phyloP scores from a whole-genome alignment of 2,113 vertebrate genomes.

The Hepsetus odoe region DNA sequence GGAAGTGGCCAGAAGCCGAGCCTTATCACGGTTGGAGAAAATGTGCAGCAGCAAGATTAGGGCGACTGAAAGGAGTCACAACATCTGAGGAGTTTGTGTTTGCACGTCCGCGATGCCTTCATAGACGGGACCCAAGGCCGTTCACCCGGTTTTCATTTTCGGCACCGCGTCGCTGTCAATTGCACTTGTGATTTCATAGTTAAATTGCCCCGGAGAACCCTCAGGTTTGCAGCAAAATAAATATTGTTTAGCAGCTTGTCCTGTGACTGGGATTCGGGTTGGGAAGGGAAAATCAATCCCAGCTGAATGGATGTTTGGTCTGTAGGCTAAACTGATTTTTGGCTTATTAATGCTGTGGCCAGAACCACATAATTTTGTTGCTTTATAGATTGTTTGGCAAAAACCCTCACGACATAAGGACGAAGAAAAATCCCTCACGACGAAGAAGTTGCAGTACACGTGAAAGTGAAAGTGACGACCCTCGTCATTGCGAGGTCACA shows the following conservation, averaged over 20 bases:
- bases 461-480: too few relatives aligned
- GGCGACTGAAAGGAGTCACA: not conserved
- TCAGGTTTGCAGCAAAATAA: not conserved
- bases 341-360: too few relatives aligned
- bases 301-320: too few relatives aligned
- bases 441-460: too few relatives aligned
- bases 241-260: not conserved
- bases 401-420: too few relatives aligned
- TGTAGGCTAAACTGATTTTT: too few relatives aligned
- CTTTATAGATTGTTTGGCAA: too few relatives aligned
- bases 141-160: conserved; percentile 14
- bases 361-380: too few relatives aligned
- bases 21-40: conserved; percentile 19
- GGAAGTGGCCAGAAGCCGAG: not conserved
- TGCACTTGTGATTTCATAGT: not conserved
- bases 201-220: not conserved
- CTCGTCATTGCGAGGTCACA: too few relatives aligned
- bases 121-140: not conserved
- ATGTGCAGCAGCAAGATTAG: conserved; percentile 41
- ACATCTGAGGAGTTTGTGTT: not conserved
- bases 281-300: not conserved
- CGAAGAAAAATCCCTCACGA: too few relatives aligned
- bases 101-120: not conserved
- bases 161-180: not conserved
- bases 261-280: conserved; percentile 1